A percentile compares a stretch with the other conserved stretches of the same genome.
Evolutionary conservation across 2,797 vertebrate genomes (phyloP).

Genomic region (Hyperoplus immaculatus): DNA sequence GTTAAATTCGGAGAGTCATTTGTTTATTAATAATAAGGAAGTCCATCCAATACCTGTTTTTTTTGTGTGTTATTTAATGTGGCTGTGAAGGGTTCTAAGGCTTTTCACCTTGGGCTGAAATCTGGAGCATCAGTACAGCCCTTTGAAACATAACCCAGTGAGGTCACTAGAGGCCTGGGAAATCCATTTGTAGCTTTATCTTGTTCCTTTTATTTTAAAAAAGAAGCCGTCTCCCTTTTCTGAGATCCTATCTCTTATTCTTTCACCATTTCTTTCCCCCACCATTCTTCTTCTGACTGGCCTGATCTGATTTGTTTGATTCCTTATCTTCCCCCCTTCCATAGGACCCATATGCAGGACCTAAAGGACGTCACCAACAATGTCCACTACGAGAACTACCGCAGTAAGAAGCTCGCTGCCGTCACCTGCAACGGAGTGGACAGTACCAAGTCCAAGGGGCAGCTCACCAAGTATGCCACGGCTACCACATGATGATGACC

Average conservation of each 20-base stretch:
- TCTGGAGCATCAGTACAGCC: neutral
- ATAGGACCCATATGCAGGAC: conserved; percentile 87
- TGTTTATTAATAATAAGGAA: no score
- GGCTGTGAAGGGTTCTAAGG: neutral
- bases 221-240: no score
- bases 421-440: conserved; percentile 87
- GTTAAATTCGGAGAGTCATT: no score
- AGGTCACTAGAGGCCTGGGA: neutral
- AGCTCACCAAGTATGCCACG: conserved; percentile 82
- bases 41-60: no score
- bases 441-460: conserved; percentile 82
- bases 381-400: conserved; percentile 87
- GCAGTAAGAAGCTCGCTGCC: conserved; percentile 85
- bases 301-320: neutral
- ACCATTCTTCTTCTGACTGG: neutral
- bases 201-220: neutral
- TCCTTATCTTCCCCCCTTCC: neutral
- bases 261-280: neutral
- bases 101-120: neutral
- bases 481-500: neutral
- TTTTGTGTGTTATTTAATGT: no score
- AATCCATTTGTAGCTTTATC: neutral
- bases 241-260: neutral
- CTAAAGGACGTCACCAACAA: conserved; percentile 89
- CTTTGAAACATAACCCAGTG: neutral